Conservation (phyloP, 2,888 invertebrate species). For the Drosophila affinis region DNA sequence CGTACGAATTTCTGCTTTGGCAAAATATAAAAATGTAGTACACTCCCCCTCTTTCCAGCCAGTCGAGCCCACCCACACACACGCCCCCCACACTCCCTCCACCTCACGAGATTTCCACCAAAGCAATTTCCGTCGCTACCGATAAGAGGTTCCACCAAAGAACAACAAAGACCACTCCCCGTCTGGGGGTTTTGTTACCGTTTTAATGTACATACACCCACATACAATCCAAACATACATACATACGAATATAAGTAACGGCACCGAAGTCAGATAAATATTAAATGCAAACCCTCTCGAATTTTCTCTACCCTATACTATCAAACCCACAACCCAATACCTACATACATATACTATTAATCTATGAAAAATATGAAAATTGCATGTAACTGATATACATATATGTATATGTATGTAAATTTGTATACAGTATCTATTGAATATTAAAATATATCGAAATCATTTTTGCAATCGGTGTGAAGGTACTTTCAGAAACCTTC, state of each 20-base stretch:
- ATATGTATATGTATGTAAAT: no score
- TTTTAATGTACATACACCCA: constrained; percentile 12
- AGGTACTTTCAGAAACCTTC: no score
- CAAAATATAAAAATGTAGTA: neutral
- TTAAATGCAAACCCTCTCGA: constrained; percentile 10
- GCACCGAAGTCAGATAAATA: constrained; percentile 35
- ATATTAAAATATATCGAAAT: neutral
- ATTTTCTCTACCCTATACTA: neutral
- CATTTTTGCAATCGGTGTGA: no score
- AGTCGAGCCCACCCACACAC: constrained; percentile 20
- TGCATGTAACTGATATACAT: neutral
- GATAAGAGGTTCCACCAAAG: constrained; percentile 32
- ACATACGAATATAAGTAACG: constrained; percentile 17
- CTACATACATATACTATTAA: no score
- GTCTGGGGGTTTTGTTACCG: constrained; percentile 30
- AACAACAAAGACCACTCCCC: constrained; percentile 27
- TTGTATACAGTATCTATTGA: no score
- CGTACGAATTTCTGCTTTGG: neutral
- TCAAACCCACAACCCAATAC: neutral
- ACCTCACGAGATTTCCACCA: neutral
- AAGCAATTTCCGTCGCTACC: constrained; percentile 29
- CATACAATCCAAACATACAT: neutral
- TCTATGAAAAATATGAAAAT: neutral
- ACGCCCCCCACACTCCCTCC: constrained; percentile 3
- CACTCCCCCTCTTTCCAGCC: neutral